Conservation (phyloP, 2,888 invertebrate genomes). For the Rhimphoctona megacephalus region DNA sequence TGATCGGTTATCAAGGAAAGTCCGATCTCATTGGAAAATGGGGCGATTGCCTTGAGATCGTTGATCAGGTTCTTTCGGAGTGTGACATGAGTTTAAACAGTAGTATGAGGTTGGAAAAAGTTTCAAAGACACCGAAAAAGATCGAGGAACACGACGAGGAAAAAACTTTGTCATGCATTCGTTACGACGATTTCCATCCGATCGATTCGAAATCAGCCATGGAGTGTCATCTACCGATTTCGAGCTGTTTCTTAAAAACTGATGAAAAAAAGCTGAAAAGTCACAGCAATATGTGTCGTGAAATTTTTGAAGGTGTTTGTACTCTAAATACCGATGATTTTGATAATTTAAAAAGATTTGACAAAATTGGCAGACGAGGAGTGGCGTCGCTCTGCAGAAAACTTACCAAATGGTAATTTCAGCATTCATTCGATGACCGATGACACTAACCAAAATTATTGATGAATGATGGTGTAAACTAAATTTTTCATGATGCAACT, state of each 20-base stretch:
- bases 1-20: slow-evolving; percentile 64
- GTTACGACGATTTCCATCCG: slow-evolving; percentile 36
- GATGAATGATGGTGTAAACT: not conserved
- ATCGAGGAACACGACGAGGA: slow-evolving; percentile 16
- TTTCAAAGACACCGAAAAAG: not conserved
- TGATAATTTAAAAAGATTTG: slow-evolving; percentile 68
- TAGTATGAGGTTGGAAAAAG: not conserved
- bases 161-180: slow-evolving; percentile 42
- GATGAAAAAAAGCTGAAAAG: not conserved
- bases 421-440: not conserved
- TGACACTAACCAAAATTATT: not conserved
- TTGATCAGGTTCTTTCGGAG: slow-evolving; percentile 62
- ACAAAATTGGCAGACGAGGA: slow-evolving; percentile 61
- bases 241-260: not conserved
- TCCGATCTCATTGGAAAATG: slow-evolving; percentile 72
- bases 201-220: not conserved
- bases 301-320: slow-evolving; percentile 40
- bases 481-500: not conserved
- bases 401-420: slow-evolving; percentile 69
- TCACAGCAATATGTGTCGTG: slow-evolving; percentile 18
- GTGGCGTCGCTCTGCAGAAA: slow-evolving; percentile 69
- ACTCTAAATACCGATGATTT: slow-evolving; percentile 52
- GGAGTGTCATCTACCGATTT: not conserved
- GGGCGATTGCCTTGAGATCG: slow-evolving; percentile 69
- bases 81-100: slow-evolving; percentile 41